Conservation (phyloP, 2,113 vertebrate genomes). For the Bos indicus region DNA sequence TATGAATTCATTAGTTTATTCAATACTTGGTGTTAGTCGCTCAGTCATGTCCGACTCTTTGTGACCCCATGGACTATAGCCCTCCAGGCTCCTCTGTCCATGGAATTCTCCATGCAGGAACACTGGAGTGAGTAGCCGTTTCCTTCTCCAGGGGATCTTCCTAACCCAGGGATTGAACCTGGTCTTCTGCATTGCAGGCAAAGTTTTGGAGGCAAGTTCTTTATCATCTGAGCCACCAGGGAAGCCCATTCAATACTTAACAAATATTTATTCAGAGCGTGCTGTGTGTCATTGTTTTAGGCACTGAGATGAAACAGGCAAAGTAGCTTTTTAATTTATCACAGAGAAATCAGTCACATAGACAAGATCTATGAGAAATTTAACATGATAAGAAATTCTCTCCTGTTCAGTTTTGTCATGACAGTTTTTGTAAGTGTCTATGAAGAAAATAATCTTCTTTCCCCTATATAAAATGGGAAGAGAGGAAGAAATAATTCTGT, state of each 20-base stretch:
- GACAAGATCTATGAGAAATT: background rate
- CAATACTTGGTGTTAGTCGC: background rate
- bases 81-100: background rate
- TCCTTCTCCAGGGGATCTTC: background rate
- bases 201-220: background rate
- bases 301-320: background rate
- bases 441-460: background rate
- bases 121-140: background rate
- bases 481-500: background rate
- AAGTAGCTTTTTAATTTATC: background rate
- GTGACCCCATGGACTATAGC: background rate
- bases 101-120: background rate
- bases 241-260: background rate
- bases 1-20: background rate
- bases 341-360: background rate
- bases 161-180: background rate
- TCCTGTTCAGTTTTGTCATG: background rate
- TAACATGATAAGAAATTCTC: background rate
- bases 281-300: background rate
- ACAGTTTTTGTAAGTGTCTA: background rate
- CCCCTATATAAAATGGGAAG: background rate
- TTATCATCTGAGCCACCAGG: background rate
- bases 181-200: background rate
- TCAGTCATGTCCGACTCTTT: background rate
- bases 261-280: background rate